A percentile compares a stretch with the other conserved stretches of the same genome.
phyloP scores from a whole-genome alignment of 2,797 vertebrate species.

The Delichon dasypus region DNA sequence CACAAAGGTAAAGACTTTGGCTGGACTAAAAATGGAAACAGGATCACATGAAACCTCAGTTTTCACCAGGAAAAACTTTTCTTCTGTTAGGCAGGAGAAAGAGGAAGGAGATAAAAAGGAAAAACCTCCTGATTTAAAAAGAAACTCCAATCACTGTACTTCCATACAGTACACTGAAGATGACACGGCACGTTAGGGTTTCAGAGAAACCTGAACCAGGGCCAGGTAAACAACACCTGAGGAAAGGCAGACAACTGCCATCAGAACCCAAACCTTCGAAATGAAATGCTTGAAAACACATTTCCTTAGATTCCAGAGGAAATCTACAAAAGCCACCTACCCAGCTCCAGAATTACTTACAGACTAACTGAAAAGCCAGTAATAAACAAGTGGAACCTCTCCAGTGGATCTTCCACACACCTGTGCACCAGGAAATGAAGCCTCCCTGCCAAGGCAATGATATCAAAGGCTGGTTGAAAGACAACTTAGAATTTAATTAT shows the following conservation, averaged over 20 bases:
- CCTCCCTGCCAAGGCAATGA: not conserved
- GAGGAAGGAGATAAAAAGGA: not conserved
- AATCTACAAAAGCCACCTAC: not conserved
- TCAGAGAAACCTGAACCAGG: not conserved
- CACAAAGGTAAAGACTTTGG: not conserved
- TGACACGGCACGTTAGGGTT: not conserved
- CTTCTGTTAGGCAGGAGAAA: not conserved
- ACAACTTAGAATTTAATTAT: not conserved
- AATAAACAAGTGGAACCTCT: not conserved
- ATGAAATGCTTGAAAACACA: not conserved
- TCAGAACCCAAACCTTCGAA: not conserved
- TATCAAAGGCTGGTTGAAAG: not conserved
- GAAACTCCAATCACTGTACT: not conserved
- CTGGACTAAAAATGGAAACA: slow-evolving; percentile 19
- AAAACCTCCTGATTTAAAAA: not conserved
- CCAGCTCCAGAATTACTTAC: not conserved
- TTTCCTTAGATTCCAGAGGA: not conserved
- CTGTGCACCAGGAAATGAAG: not conserved
- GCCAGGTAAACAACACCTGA: not conserved
- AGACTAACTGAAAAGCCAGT: not conserved
- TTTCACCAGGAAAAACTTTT: not conserved
- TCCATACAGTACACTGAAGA: not conserved
- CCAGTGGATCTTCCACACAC: not conserved
- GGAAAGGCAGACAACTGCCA: not conserved
- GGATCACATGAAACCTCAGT: not conserved